A percentile compares a stretch with the other conserved stretches of the same genome.
phyloP scores from a whole-genome alignment of 2,888 invertebrate species.

The Troides helena region DNA sequence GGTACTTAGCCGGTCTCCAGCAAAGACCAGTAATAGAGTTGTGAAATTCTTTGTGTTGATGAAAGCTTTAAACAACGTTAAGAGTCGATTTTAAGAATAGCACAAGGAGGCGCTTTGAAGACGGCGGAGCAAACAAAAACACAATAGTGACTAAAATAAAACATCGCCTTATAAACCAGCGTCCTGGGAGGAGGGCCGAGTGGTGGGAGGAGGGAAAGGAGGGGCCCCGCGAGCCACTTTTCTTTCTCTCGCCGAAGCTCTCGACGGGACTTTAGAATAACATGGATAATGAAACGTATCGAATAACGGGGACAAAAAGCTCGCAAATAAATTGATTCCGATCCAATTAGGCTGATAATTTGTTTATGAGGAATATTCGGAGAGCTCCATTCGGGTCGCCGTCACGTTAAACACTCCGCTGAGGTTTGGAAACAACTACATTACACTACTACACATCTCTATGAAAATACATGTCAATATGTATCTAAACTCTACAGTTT shows the following conservation, averaged over 20 bases:
- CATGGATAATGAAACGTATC: conserved; percentile 41
- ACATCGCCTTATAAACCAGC: conserved; percentile 60
- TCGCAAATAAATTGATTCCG: conserved; percentile 20
- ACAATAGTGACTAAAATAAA: conserved; percentile 65
- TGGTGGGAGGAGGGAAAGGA: conserved; percentile 37
- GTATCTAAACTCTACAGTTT: no score
- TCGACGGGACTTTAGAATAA: conserved; percentile 44
- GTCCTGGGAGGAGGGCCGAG: conserved; percentile 36
- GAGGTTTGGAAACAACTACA: no score
- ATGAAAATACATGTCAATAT: no score
- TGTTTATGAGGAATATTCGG: neutral
- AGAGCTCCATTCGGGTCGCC: no score
- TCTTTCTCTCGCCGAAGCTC: conserved; percentile 66
- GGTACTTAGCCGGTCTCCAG: no score
- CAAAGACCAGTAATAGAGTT: no score
- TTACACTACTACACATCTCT: no score
- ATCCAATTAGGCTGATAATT: conserved; percentile 24
- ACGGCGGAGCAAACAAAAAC: conserved; percentile 47
- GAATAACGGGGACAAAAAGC: conserved; percentile 17
- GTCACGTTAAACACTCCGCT: no score
- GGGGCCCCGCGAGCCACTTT: conserved; percentile 60
- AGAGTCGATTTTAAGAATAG: neutral
- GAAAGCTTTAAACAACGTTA: no score
- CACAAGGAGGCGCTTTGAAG: conserved; percentile 31
- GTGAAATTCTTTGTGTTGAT: no score